phyloP scores from a whole-genome alignment of 1,140 invertebrate genomes.

The Platorchestia sp. region DNA sequence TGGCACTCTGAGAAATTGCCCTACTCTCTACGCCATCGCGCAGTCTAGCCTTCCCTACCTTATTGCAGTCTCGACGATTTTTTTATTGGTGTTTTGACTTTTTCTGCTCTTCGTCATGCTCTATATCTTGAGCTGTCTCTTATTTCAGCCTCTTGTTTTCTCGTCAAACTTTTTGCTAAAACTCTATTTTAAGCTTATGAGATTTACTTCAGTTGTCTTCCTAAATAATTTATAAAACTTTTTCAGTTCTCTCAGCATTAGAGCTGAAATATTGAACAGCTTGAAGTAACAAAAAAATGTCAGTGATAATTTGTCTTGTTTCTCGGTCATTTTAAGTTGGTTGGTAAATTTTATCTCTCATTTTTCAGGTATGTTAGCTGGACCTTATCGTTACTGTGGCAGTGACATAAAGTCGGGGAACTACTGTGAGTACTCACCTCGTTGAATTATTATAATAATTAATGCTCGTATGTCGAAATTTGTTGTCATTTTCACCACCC shows the following conservation, averaged over 20 bases:
- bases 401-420: not conserved
- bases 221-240: no score
- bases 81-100: not conserved
- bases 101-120: not conserved
- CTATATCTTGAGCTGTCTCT: not conserved
- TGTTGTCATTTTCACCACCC: not conserved
- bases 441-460: not conserved
- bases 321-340: not conserved
- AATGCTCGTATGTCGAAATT: not conserved
- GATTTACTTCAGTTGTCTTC: not conserved
- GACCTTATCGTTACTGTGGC: not conserved
- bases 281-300: not conserved
- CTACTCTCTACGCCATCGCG: not conserved
- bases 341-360: not conserved
- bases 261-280: not conserved
- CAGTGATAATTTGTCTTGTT: not conserved
- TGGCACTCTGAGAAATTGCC: conserved; percentile 4
- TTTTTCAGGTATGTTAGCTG: not conserved
- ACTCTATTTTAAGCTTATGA: not conserved
- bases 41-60: not conserved
- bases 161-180: not conserved
- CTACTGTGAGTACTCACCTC: not conserved
- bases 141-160: not conserved
- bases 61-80: not conserved
- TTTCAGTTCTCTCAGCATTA: no score